Base-by-base conservation (phyloP, 2,888 invertebrate genomes). In the Dendrolimus houi region DNA sequence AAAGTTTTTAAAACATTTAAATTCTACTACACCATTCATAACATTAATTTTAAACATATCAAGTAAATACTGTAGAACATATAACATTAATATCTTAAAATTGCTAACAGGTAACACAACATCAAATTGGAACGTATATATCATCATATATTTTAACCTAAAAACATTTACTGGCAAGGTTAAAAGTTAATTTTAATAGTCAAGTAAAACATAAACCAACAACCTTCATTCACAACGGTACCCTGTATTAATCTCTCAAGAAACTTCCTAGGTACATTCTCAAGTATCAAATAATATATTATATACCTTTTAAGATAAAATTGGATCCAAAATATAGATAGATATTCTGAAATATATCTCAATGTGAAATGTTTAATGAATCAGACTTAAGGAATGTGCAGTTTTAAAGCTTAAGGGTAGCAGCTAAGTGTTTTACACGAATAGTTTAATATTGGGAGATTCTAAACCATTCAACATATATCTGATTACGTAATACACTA, bases 341-440 rank as follows among this genome's bases (percentile, higher is more conserved):
- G 73, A 83, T 82, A 29, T 3, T 76, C 82, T 74, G 71, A 79
- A 68, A 78, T 79, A 85, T 83, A 81, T 82, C 83, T 83, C 76
- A 81, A 81, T 85, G 83, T 47, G 89, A 89, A 85, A 89, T 85
- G 84, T 86, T 47, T 72, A 71, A 78, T 82, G 79, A 77, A 79
- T 90, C 89, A 90, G 89, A 90, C 89, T 87, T 72, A 77, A 86
- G 89, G 89, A 89, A 87, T 88, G 89, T 89, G 88, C 85, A 81
- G 72, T 83, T 82, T 89, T 87, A 88, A 66, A 77, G 75, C 87
- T 88, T 85, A 67, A 75, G 80, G 68, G 69, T 72, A 70, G 73
- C 70, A 75, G 62, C 69, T 71, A 73, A 71, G 82, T 83, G 83
- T 82, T 77, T 71, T 69, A 86, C 78, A 77, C 81, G 80, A 79